Evolutionary conservation across 2,797 vertebrate species (phyloP), one percentile per base, ranked within the genome.

Genomic region (Cryptoprocta ferox): DNA sequence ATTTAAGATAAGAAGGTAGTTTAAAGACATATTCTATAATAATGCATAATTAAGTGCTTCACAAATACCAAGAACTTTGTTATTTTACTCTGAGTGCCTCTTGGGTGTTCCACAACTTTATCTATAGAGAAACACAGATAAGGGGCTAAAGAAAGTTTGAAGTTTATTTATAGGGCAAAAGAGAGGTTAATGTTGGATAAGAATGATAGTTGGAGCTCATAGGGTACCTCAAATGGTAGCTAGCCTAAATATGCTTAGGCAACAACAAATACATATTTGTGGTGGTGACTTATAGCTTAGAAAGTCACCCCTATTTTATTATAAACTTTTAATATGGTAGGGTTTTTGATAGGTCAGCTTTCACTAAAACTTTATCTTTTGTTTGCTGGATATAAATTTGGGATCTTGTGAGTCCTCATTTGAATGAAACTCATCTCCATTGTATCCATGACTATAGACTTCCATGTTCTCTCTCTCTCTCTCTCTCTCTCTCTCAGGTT

Each of bases 171-270:
- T 6, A 75, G 42, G 73, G 14, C 10, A 48, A 56, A 88, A 53
- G 10, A 66, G 66, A 32, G 7, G 48, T 21, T 21, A 30, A 48
- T 2, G 26, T 50, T 63, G 50, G 9, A 1, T 48, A 53, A 91
- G 35, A 89, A 45, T 81, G 45, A 11, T 19, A 14, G 82, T 85
- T 79, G 59, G 30, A 1, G 28, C 6, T 73, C 56, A 39, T 13
- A 86, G 30, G 39, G 12, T 71, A 91, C 89, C 85, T 91, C 93
- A 88, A 61, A 65, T 63, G 80, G 94, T 56, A 32, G 42, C 30
- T 59, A 32, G 32, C 39, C 28, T 45, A 87, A 86, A 61, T 59
- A 45, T 14, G 24, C 9, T 45, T 79, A 79, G n/a, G 24, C 35
- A 89, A n/a, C 18, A 48, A 59, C 32, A 82, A 61, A 32, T 45